phyloP scores from a whole-genome alignment of 2,888 invertebrate genomes.

The Pemphredon lugubris region DNA sequence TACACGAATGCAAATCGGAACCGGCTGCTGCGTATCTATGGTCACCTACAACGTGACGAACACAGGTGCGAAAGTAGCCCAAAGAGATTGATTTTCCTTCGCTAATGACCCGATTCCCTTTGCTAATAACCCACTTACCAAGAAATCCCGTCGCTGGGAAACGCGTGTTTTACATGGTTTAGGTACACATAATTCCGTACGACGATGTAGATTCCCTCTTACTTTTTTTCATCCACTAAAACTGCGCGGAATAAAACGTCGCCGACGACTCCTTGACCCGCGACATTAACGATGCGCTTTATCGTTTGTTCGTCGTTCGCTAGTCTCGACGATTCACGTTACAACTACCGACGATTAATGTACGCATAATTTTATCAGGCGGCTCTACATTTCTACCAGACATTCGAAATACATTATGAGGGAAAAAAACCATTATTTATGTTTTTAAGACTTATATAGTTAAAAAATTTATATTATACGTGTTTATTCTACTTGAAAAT shows the following conservation, averaged over 20 bases:
- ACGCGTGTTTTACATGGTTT: neutral
- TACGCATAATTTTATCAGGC: too few relatives aligned
- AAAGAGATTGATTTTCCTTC: constrained; percentile 48
- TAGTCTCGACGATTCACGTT: too few relatives aligned
- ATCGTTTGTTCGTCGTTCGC: too few relatives aligned
- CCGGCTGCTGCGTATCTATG: neutral
- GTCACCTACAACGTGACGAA: neutral
- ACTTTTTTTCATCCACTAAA: neutral
- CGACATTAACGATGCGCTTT: neutral
- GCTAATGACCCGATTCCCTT: constrained; percentile 36
- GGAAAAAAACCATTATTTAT: too few relatives aligned
- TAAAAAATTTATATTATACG: too few relatives aligned
- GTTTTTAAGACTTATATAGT: too few relatives aligned
- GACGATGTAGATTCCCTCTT: too few relatives aligned
- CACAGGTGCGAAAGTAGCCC: constrained; percentile 41
- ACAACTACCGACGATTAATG: too few relatives aligned
- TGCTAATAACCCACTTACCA: constrained; percentile 37
- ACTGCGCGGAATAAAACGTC: neutral
- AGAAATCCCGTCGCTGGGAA: constrained; percentile 17
- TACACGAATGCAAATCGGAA: constrained; percentile 4
- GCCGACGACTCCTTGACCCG: too few relatives aligned
- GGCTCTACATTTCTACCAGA: too few relatives aligned
- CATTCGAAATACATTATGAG: too few relatives aligned
- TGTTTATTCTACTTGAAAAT: too few relatives aligned
- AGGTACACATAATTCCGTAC: neutral